Percentiles rank a stretch among this genome's conserved stretches.
phyloP scores from a whole-genome alignment of 2,113 vertebrate genomes.

The Mastomys coucha region DNA sequence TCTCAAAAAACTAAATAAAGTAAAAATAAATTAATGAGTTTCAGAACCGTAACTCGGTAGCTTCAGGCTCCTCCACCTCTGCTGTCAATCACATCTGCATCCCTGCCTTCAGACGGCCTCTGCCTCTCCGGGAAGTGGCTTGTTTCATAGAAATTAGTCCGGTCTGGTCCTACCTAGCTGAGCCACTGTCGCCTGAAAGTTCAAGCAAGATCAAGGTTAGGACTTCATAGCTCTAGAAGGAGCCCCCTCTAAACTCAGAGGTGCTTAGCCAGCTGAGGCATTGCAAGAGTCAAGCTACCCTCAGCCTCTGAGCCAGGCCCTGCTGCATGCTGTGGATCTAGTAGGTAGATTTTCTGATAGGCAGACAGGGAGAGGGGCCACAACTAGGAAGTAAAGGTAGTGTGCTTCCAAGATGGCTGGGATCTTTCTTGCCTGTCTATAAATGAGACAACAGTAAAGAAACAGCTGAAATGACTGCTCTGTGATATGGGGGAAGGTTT shows the following conservation, averaged over 20 bases:
- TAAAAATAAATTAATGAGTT: background rate
- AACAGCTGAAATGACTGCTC: background rate
- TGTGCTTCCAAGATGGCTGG: background rate
- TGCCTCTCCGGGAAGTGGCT: background rate
- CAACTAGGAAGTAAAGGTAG: background rate
- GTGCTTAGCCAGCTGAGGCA: background rate
- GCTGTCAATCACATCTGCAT: background rate
- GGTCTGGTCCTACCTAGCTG: background rate
- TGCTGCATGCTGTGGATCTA: background rate
- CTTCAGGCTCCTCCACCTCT: background rate
- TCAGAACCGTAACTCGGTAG: background rate
- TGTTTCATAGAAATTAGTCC: background rate
- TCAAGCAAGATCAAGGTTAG: background rate
- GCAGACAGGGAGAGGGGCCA: background rate
- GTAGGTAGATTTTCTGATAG: background rate
- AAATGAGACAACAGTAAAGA: background rate
- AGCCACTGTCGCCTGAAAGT: background rate
- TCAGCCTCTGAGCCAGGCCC: background rate
- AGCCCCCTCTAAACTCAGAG: background rate
- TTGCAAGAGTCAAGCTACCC: background rate
- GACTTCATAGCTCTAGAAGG: background rate
- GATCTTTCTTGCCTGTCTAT: background rate
- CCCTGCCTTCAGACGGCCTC: fast-evolving
- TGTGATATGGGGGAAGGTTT: background rate
- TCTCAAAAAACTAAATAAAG: background rate